Base-by-base conservation (phyloP, 2,888 invertebrate genomes). In the Xylota sylvarum region DNA sequence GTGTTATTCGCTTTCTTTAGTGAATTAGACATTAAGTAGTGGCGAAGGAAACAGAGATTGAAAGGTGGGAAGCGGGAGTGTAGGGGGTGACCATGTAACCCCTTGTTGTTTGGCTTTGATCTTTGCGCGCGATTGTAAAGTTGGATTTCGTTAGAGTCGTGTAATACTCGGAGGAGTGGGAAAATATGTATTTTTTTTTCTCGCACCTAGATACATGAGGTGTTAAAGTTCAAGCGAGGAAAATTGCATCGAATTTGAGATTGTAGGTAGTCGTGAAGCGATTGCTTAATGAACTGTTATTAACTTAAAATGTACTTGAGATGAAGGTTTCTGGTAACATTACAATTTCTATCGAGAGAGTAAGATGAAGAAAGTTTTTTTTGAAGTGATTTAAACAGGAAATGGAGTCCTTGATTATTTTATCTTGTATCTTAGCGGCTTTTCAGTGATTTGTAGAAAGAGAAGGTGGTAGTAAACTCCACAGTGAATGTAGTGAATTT, bases 171-270 rank as follows among this genome's bases (percentile, higher is more conserved):
- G 56, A n/a, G 46, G 56, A 77, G 56, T 50, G 69, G 48, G 30
- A n/a, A 19, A 58, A 14, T 5, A 40, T 46, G 30, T 37, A 7
- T 37, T 10, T 58, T 60, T 12, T 32, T 32, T 72, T 48, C 58
- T 69, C 55, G 46, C 72, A 58, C 23, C 40, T 19, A 46, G 72
- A 72, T 72, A 32, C 56, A 76, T 56, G 43, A 82, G 35, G 70
- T 72, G 77, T 77, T 65, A 72, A 82, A 82, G 82, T 82, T 82
- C 82, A 82, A 48, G 40, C 58, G 56, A 37, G 32, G 56, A 35
- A 70, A 82, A 82, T 82, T 58, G 19, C 64, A 56, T 55, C 37
- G 52, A 9, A 10, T 30, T 9, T 7, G 30, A 64, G 48, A 46
- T 62, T 27, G 35, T 62, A 58, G 62, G 64, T 52, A 58, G 32